A percentile compares a stretch with the other conserved stretches of the same genome.
Conservation (phyloP, 2,113 vertebrate genomes). For the Phylloscopus trochiloides region DNA sequence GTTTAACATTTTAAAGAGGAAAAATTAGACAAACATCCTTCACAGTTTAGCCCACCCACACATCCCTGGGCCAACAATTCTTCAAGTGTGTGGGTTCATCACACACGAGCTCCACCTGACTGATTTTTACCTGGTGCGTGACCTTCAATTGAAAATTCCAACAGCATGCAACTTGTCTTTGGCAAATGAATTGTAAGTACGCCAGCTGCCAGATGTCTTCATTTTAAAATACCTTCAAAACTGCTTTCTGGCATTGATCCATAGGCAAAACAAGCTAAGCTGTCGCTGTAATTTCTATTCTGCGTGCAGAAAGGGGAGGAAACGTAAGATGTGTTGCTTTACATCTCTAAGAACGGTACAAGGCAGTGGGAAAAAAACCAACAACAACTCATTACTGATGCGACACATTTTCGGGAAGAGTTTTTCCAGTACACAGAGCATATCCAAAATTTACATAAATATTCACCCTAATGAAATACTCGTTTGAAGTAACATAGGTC, state of each 20-base stretch:
- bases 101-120: constrained; percentile 63
- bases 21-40: constrained; percentile 51
- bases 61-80: constrained; percentile 28
- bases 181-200: constrained; percentile 77
- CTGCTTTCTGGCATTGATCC: constrained; percentile 79
- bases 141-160: constrained; percentile 77
- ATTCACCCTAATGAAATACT: constrained; percentile 63
- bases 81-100: constrained; percentile 33
- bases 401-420: constrained; percentile 22
- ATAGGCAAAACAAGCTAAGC: constrained; percentile 76
- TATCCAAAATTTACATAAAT: constrained; percentile 70
- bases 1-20: constrained; percentile 24
- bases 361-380: background rate
- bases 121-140: constrained; percentile 75
- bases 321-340: constrained; percentile 43
- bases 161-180: constrained; percentile 75
- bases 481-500: constrained; percentile 52
- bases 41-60: constrained; percentile 43
- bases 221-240: constrained; percentile 83
- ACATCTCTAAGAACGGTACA: constrained; percentile 40
- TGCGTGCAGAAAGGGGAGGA: constrained; percentile 62
- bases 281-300: constrained; percentile 71
- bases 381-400: constrained; percentile 49
- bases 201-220: constrained; percentile 84
- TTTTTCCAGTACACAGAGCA: constrained; percentile 67